Conservation (phyloP, 2,797 vertebrate genomes). For the Microctenopoma steveboyesi region DNA sequence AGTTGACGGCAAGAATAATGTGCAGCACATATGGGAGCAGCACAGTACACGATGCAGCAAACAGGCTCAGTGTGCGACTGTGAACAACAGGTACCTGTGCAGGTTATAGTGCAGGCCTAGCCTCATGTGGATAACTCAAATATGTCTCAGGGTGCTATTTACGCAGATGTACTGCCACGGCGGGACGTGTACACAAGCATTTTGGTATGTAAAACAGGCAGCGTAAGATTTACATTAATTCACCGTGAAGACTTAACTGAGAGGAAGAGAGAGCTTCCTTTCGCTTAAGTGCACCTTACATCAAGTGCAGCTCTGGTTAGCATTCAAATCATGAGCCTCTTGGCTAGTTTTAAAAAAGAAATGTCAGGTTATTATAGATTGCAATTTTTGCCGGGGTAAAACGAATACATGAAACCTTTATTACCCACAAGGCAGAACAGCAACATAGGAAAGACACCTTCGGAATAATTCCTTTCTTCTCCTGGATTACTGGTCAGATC, state of each 20-base stretch:
- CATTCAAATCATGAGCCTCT: slow-evolving; percentile 83
- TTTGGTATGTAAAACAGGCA: slow-evolving; percentile 30
- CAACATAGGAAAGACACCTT: slow-evolving; percentile 79
- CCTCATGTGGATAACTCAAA: slow-evolving; percentile 22
- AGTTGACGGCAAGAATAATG: slow-evolving; percentile 64
- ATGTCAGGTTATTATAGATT: slow-evolving; percentile 88
- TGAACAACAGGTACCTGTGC: slow-evolving; percentile 36
- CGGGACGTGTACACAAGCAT: slow-evolving; percentile 23
- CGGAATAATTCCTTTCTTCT: slow-evolving; percentile 82
- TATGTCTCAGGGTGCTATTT: slow-evolving; percentile 21
- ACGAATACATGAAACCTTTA: slow-evolving; percentile 90
- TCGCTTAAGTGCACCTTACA: slow-evolving; percentile 61
- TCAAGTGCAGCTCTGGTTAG: slow-evolving; percentile 76
- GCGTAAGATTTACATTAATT: slow-evolving; percentile 55
- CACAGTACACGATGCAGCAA: slow-evolving; percentile 42
- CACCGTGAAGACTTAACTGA: slow-evolving; percentile 53
- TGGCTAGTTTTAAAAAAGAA: slow-evolving; percentile 83
- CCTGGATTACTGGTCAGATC: slow-evolving; percentile 76
- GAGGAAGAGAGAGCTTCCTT: slow-evolving; percentile 63
- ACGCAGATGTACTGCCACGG: slow-evolving; percentile 18
- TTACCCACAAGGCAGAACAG: slow-evolving; percentile 84
- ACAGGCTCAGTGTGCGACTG: slow-evolving; percentile 40
- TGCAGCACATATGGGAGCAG: slow-evolving; percentile 46
- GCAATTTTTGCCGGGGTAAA: slow-evolving; percentile 84
- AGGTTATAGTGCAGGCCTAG: slow-evolving; percentile 3